These are phyloP conservation scores for Megalopta genalis DNA, from an alignment of 1,140 invertebrate genomes.

Conservation along the genomic window DNA sequence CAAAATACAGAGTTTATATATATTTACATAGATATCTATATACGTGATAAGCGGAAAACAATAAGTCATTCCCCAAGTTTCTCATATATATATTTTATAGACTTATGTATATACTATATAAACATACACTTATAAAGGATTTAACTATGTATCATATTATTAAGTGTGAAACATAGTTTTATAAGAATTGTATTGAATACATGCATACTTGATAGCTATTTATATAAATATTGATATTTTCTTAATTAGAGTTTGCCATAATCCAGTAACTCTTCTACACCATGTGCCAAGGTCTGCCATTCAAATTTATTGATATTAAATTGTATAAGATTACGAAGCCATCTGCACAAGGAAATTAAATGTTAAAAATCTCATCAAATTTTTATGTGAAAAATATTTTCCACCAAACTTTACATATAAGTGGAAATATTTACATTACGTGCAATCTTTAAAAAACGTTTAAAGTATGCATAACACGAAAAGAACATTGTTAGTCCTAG, in stretches of 20 bases:
- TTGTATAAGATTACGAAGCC: neutral
- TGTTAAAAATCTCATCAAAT: neutral
- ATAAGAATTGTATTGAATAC: slow-evolving; percentile 20
- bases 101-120: slow-evolving; percentile 38
- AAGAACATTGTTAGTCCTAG: neutral
- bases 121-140: slow-evolving; percentile 25
- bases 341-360: neutral
- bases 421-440: slow-evolving; percentile 29
- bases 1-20: slow-evolving; percentile 19
- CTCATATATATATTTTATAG: slow-evolving; percentile 53
- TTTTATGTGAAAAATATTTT: slow-evolving; percentile 16
- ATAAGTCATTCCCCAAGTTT: slow-evolving; percentile 41
- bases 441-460: neutral
- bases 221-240: neutral
- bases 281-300: slow-evolving; percentile 40
- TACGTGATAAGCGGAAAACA: slow-evolving; percentile 13
- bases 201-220: slow-evolving; percentile 13
- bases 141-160: slow-evolving; percentile 46
- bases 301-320: slow-evolving; percentile 17
- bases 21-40: neutral
- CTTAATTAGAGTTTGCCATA: slow-evolving; percentile 28
- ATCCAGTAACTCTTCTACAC: slow-evolving; percentile 7
- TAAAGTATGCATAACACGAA: neutral
- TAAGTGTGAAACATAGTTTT: slow-evolving; percentile 35
- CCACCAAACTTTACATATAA: slow-evolving; percentile 46